These are phyloP conservation scores for Dendropsophus ebraccatus DNA, from an alignment of 2,113 vertebrate species.

Conservation along the genomic window DNA sequence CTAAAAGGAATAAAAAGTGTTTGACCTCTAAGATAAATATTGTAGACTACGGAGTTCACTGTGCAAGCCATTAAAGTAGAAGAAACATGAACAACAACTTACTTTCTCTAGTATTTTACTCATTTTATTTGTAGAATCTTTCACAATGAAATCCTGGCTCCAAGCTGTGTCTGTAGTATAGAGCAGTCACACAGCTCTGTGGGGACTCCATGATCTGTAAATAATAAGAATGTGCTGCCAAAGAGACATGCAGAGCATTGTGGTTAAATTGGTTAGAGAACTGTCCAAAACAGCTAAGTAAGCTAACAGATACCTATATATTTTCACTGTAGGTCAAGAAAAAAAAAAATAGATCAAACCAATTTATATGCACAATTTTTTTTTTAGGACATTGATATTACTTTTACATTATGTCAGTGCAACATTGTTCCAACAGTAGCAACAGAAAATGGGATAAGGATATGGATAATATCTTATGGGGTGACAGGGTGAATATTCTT, in stretches of 20 bases:
- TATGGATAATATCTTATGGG: too few relatives aligned
- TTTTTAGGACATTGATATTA: too few relatives aligned
- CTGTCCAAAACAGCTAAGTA: slow-evolving; percentile 3
- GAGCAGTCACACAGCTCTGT: slow-evolving; percentile 29
- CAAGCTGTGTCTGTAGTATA: slow-evolving; percentile 37
- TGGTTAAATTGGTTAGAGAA: slow-evolving; percentile 43
- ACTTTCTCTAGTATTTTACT: slow-evolving; percentile 25
- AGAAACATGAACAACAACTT: slow-evolving; percentile 18
- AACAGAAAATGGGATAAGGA: too few relatives aligned
- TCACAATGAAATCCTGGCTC: slow-evolving; percentile 27
- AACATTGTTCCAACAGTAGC: too few relatives aligned
- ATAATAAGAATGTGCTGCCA: slow-evolving; percentile 30
- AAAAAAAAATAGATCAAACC: background rate
- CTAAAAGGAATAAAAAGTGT: background rate
- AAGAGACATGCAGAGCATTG: slow-evolving; percentile 21
- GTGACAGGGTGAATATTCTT: too few relatives aligned
- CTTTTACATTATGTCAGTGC: too few relatives aligned
- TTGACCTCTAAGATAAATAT: slow-evolving; percentile 11
- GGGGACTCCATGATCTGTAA: slow-evolving; percentile 34
- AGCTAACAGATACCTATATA: background rate
- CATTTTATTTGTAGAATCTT: slow-evolving; percentile 9
- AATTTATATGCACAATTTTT: too few relatives aligned
- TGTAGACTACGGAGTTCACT: background rate
- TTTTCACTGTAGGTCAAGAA: background rate
- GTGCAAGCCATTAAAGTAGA: slow-evolving; percentile 11